Evolutionary conservation across 2,888 invertebrate species (phyloP).

Genomic region (Mactromeris polynyma): DNA sequence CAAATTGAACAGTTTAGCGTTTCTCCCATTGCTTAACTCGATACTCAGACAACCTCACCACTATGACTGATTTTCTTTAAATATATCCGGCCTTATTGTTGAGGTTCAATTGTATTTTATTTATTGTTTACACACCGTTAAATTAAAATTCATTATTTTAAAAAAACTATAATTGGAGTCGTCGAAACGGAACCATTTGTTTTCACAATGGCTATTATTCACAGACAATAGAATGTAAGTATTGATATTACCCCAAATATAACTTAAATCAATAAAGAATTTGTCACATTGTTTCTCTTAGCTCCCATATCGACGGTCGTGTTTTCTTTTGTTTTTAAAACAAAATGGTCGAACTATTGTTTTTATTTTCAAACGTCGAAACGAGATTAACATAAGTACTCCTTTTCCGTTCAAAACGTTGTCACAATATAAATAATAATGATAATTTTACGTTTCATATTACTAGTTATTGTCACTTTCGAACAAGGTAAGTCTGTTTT

Average conservation of each 20-base stretch:
- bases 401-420: not conserved
- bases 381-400: not conserved
- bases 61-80: no score
- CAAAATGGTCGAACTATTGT: slow-evolving; percentile 53
- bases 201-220: not conserved
- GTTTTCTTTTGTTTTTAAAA: slow-evolving; percentile 16
- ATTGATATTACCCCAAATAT: not conserved
- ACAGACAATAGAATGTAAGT: slow-evolving; percentile 9
- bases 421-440: not conserved
- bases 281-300: slow-evolving; percentile 40
- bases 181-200: not conserved
- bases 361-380: not conserved
- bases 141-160: not conserved
- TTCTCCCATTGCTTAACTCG: no score
- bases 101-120: not conserved
- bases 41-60: no score
- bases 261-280: slow-evolving; percentile 14
- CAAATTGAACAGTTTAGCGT: no score
- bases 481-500: not conserved
- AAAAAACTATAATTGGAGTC: no score
- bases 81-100: no score
- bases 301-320: slow-evolving; percentile 54
- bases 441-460: not conserved
- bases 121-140: no score
- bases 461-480: not conserved